These are phyloP conservation scores for Sardina pilchardus DNA, from an alignment of 2,113 vertebrate genomes.

Conservation along the genomic window DNA sequence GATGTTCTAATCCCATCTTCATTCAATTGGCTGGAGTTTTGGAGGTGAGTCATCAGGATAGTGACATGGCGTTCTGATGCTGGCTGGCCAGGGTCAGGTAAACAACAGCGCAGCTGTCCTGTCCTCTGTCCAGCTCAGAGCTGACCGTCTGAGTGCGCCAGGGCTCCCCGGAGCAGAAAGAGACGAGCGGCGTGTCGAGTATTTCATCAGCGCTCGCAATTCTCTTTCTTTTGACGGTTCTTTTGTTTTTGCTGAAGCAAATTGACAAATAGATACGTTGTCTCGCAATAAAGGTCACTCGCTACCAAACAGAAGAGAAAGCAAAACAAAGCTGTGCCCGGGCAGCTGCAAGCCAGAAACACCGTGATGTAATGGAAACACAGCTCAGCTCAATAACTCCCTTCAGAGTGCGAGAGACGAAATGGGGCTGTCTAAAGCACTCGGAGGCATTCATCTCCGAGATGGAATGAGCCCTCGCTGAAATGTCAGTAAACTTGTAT, in stretches of 20 bases:
- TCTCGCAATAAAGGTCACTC: not conserved
- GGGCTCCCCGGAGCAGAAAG: not conserved
- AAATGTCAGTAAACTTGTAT: slow-evolving; percentile 40
- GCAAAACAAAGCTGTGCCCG: not conserved
- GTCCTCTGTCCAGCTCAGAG: not conserved
- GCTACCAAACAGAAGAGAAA: not conserved
- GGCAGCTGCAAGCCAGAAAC: not conserved
- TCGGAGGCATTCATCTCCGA: not conserved
- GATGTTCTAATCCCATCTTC: slow-evolving; percentile 38
- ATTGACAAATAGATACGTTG: slow-evolving; percentile 5
- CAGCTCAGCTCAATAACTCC: slow-evolving; percentile 12
- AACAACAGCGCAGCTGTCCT: not conserved
- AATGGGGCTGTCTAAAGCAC: not conserved
- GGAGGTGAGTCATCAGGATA: slow-evolving; percentile 42
- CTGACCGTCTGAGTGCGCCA: not conserved
- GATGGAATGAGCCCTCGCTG: not conserved
- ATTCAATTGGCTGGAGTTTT: slow-evolving; percentile 36
- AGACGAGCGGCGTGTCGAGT: not conserved
- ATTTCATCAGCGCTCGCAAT: not conserved
- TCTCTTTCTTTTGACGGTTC: not conserved
- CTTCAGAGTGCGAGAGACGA: not conserved
- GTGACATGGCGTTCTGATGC: not conserved
- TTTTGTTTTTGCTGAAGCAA: slow-evolving; percentile 1
- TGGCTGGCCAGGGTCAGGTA: not conserved
- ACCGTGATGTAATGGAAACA: not conserved